A percentile compares a stretch with the other conserved stretches of the same genome.
Evolutionary conservation across 2,113 vertebrate species (phyloP).

Genomic region (Laticauda laticaudata): DNA sequence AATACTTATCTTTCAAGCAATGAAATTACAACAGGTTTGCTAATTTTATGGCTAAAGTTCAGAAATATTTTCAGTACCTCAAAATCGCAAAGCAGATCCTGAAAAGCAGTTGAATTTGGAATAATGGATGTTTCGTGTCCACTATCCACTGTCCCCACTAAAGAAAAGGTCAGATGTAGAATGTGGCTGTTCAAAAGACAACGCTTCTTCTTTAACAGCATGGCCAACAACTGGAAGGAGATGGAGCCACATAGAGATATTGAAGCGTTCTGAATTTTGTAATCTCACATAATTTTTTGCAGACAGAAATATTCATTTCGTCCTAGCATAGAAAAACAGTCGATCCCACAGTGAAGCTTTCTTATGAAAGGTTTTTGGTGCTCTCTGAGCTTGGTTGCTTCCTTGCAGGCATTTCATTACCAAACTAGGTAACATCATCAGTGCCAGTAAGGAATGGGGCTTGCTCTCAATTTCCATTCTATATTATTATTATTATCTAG

Average conservation of each 20-base stretch:
- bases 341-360: neutral
- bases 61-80: slow-evolving; percentile 75
- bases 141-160: slow-evolving; percentile 97
- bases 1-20: neutral
- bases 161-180: slow-evolving; percentile 95
- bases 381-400: no score
- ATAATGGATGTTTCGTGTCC: slow-evolving; percentile 98
- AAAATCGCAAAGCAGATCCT: slow-evolving; percentile 97
- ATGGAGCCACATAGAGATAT: slow-evolving; percentile 4
- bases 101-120: slow-evolving; percentile 95
- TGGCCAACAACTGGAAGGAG: slow-evolving; percentile 84
- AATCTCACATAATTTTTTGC: slow-evolving; percentile 2
- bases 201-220: slow-evolving; percentile 97
- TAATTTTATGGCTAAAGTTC: neutral
- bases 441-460: no score
- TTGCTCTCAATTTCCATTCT: no score
- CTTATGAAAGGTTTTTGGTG: neutral
- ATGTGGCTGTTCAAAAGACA: slow-evolving; percentile 97
- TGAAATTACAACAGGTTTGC: neutral
- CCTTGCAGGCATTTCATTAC: no score
- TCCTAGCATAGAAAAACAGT: neutral
- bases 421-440: no score
- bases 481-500: no score
- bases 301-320: neutral
- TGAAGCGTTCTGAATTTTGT: neutral